Conservation (phyloP, 2,888 invertebrate genomes). For the Cerceris rybyensis region DNA sequence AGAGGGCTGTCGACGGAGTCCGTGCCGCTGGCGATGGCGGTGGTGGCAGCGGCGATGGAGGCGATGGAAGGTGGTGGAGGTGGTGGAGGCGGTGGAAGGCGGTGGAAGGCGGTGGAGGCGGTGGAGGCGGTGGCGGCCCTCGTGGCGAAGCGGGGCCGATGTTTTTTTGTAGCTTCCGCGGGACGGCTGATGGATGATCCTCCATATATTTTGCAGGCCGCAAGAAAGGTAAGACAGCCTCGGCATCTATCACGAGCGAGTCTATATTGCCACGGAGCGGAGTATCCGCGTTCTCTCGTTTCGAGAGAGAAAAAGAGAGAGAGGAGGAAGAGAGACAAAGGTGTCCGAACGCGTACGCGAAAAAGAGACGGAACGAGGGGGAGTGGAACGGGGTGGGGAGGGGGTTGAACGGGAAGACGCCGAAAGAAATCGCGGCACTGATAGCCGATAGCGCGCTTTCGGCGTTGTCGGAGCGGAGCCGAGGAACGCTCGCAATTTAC, state of each 20-base stretch:
- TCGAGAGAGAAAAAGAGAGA: constrained; percentile 25
- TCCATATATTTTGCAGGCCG: constrained; percentile 65
- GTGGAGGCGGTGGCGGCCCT: not conserved
- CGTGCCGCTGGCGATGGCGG: constrained; percentile 1
- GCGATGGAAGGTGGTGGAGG: not conserved
- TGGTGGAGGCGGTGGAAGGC: not conserved
- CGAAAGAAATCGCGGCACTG: constrained; percentile 34
- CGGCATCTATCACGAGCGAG: constrained; percentile 69
- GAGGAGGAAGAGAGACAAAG: constrained; percentile 15
- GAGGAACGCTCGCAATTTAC: constrained; percentile 68
- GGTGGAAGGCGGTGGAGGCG: not conserved
- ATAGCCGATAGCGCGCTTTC: constrained; percentile 28
- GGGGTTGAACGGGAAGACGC: no score
- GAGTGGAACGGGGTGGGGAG: not conserved
- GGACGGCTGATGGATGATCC: constrained; percentile 70
- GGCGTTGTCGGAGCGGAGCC: constrained; percentile 40
- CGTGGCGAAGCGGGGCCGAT: not conserved
- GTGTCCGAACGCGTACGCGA: not conserved
- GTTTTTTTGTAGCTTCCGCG: constrained; percentile 50
- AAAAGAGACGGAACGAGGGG: constrained; percentile 19
- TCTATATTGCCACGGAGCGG: constrained; percentile 55
- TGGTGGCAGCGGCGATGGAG: not conserved
- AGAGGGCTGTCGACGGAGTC: no score
- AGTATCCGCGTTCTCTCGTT: constrained; percentile 28
- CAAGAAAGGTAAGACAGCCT: constrained; percentile 70